Evolutionary conservation across 2,797 vertebrate species (phyloP).

Genomic region (Lerista edwardsae): DNA sequence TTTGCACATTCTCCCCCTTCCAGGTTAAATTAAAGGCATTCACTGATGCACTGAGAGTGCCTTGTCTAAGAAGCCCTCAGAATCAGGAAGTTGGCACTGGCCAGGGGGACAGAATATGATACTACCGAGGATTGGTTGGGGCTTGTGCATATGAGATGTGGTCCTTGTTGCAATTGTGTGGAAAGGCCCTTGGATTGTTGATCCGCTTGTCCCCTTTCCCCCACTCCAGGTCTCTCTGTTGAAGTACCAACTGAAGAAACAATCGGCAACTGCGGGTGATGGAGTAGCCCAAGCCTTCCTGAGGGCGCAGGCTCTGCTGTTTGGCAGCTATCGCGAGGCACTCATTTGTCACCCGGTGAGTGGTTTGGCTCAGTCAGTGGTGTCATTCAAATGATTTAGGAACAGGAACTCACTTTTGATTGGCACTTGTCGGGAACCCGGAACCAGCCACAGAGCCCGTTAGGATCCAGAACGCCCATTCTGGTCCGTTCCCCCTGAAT

Average conservation of each 20-base stretch:
- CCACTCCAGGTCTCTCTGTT: constrained; percentile 81
- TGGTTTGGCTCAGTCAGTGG: background rate
- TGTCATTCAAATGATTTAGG: too few relatives aligned
- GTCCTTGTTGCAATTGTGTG: background rate
- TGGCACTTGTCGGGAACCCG: too few relatives aligned
- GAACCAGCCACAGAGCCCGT: too few relatives aligned
- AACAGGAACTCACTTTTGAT: too few relatives aligned
- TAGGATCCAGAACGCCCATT: too few relatives aligned
- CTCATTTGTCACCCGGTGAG: constrained; percentile 77
- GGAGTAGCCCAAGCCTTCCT: constrained; percentile 89
- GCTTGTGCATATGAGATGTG: background rate
- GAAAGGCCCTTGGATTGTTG: background rate
- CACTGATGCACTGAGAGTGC: too few relatives aligned
- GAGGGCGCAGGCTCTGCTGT: constrained; percentile 87
- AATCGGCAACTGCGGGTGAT: constrained; percentile 81
- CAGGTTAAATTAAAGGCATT: too few relatives aligned
- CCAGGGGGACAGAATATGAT: background rate
- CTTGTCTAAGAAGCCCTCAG: too few relatives aligned
- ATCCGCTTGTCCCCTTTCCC: background rate
- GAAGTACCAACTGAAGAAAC: constrained; percentile 84
- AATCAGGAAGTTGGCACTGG: background rate
- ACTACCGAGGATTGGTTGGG: background rate
- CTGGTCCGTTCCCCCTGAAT: too few relatives aligned
- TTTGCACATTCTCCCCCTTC: too few relatives aligned
- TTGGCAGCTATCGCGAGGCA: constrained; percentile 87